Evolutionary conservation across 2,888 invertebrate genomes (phyloP).

Genomic region (Agrochola circellaris): DNA sequence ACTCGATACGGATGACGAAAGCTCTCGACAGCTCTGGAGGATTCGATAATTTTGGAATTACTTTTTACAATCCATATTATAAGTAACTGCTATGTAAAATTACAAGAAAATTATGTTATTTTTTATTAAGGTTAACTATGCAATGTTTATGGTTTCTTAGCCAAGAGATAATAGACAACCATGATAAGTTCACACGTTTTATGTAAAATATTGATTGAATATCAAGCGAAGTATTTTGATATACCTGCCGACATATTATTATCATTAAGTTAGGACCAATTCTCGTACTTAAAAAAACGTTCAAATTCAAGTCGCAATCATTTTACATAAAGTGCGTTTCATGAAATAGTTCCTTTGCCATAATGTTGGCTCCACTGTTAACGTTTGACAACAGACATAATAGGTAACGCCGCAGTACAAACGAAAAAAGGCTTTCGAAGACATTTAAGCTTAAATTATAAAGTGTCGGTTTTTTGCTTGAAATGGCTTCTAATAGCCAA

Average conservation of each 20-base stretch:
- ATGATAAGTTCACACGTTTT: background rate
- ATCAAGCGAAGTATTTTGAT: background rate
- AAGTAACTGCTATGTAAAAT: background rate
- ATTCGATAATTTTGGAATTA: background rate
- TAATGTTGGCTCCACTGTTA: too few species aligned
- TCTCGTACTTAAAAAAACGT: too few species aligned
- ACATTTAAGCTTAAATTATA: too few species aligned
- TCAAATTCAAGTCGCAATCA: too few species aligned
- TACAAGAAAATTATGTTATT: background rate
- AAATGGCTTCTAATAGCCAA: too few species aligned
- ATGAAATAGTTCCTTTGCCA: too few species aligned
- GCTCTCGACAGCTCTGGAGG: background rate
- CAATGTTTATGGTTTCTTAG: background rate
- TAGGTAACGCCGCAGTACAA: too few species aligned
- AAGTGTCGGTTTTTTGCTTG: too few species aligned
- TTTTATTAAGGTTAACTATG: background rate
- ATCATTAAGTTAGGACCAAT: background rate
- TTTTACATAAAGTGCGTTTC: too few species aligned
- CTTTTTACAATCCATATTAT: background rate
- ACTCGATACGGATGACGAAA: constrained; percentile 36
- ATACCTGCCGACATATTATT: background rate
- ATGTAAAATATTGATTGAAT: background rate
- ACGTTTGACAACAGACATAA: too few species aligned
- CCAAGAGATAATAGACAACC: background rate
- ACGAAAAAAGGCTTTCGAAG: too few species aligned